phyloP scores from a whole-genome alignment of 1,140 invertebrate species.

The Phymastichus coffea region DNA sequence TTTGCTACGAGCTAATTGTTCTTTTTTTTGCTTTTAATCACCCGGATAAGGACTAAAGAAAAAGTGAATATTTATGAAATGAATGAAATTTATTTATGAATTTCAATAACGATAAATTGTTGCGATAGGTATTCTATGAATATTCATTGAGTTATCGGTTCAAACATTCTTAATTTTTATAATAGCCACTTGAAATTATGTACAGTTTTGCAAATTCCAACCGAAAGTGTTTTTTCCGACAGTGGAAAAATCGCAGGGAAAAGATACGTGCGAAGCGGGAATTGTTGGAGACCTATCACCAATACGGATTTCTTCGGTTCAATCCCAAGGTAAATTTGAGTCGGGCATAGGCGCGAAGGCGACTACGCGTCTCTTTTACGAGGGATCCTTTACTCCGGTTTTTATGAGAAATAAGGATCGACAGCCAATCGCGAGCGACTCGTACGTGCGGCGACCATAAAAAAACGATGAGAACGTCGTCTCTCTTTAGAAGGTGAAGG shows the following conservation, averaged over 20 bases:
- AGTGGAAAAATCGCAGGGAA: too few relatives aligned
- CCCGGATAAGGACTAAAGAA: too few relatives aligned
- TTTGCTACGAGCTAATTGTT: neutral
- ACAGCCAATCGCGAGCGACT: constrained; percentile 23
- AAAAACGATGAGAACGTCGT: constrained; percentile 3
- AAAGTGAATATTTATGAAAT: too few relatives aligned
- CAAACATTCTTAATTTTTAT: too few relatives aligned
- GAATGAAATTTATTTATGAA: too few relatives aligned
- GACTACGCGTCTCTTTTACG: constrained; percentile 1
- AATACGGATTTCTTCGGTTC: constrained; percentile 4
- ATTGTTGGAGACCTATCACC: neutral
- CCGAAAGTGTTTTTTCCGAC: too few relatives aligned
- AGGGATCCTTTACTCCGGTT: constrained; percentile 6
- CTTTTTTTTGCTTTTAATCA: neutral
- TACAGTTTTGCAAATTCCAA: too few relatives aligned
- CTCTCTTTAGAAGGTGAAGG: neutral
- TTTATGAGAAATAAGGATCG: constrained; percentile 28
- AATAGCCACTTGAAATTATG: too few relatives aligned
- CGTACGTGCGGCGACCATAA: constrained; percentile 19
- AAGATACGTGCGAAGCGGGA: too few relatives aligned
- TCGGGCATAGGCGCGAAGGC: neutral
- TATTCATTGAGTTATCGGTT: too few relatives aligned
- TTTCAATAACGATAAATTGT: too few relatives aligned
- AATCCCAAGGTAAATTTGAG: constrained; percentile 10
- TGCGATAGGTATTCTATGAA: too few relatives aligned